A percentile compares a stretch with the other conserved stretches of the same genome.
Conservation (phyloP, 2,888 invertebrate species). For the Crioceris asparagi region DNA sequence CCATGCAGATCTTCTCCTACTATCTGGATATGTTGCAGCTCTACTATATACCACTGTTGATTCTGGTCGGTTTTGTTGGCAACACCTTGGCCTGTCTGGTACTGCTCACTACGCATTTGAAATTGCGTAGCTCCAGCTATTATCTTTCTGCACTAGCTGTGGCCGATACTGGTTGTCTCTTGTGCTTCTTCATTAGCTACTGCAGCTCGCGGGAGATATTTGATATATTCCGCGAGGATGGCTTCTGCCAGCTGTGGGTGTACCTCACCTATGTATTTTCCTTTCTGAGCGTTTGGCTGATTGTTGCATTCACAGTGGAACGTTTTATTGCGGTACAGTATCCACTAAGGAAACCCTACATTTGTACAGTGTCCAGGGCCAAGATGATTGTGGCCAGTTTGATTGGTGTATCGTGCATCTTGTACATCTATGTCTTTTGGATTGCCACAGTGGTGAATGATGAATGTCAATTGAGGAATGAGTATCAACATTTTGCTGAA, state of each 20-base stretch:
- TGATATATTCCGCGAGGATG: constrained; percentile 42
- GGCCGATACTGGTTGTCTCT: constrained; percentile 49
- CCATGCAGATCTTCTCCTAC: neutral
- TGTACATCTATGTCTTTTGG: constrained; percentile 29
- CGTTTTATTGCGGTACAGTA: constrained; percentile 57
- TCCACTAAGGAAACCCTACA: constrained; percentile 46
- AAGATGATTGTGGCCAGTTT: constrained; percentile 43
- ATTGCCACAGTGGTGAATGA: constrained; percentile 32
- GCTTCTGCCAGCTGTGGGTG: constrained; percentile 42
- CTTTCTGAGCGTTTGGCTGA: constrained; percentile 56
- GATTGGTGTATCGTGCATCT: constrained; percentile 31
- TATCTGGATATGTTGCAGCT: neutral
- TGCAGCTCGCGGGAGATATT: constrained; percentile 41
- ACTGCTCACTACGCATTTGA: constrained; percentile 48
- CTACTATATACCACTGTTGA: constrained; percentile 16
- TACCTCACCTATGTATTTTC: constrained; percentile 40
- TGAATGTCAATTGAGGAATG: constrained; percentile 43
- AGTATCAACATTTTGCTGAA: constrained; percentile 43
- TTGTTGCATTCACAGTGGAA: constrained; percentile 59
- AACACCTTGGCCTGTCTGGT: constrained; percentile 50
- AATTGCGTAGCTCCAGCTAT: constrained; percentile 51
- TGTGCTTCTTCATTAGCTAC: constrained; percentile 44
- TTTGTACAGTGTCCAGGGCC: constrained; percentile 50
- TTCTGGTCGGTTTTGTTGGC: constrained; percentile 48
- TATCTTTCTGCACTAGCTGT: constrained; percentile 51